Conservation (phyloP, 2,888 invertebrate genomes). For the Acholoe squamosa region DNA sequence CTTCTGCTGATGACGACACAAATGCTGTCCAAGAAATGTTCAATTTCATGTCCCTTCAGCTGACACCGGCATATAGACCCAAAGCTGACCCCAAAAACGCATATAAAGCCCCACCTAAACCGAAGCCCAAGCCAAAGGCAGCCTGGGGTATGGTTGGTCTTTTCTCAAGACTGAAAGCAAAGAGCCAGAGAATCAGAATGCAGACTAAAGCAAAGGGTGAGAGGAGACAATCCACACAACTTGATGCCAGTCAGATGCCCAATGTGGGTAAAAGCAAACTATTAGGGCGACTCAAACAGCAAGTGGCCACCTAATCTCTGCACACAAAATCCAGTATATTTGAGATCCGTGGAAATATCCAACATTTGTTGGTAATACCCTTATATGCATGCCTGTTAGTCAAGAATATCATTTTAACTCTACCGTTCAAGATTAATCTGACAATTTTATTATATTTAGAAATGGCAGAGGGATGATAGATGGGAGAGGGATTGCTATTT, state of each 20-base stretch:
- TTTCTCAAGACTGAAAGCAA: slow-evolving; percentile 15
- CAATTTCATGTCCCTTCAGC: slow-evolving; percentile 33
- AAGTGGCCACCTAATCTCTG: neutral
- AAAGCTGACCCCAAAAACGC: slow-evolving; percentile 34
- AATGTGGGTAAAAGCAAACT: neutral
- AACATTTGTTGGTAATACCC: no score
- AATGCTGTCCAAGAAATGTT: neutral
- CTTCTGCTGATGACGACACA: neutral
- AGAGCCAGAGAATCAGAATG: slow-evolving; percentile 25
- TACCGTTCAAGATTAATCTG: no score
- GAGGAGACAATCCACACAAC: neutral
- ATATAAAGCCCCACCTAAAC: slow-evolving; percentile 36
- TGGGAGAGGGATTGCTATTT: no score
- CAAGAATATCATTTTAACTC: no score
- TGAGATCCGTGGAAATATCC: no score
- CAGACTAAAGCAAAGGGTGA: neutral
- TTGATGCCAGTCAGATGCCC: neutral
- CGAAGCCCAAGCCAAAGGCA: neutral
- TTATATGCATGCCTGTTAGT: no score
- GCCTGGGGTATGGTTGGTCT: slow-evolving; percentile 7
- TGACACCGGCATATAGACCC: slow-evolving; percentile 32
- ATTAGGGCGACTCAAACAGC: neutral
- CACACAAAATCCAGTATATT: no score
- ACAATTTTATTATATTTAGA: no score
- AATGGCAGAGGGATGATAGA: no score